These are phyloP conservation scores for Tanytarsus gracilentus DNA, from an alignment of 2,888 invertebrate genomes.

Conservation along the genomic window DNA sequence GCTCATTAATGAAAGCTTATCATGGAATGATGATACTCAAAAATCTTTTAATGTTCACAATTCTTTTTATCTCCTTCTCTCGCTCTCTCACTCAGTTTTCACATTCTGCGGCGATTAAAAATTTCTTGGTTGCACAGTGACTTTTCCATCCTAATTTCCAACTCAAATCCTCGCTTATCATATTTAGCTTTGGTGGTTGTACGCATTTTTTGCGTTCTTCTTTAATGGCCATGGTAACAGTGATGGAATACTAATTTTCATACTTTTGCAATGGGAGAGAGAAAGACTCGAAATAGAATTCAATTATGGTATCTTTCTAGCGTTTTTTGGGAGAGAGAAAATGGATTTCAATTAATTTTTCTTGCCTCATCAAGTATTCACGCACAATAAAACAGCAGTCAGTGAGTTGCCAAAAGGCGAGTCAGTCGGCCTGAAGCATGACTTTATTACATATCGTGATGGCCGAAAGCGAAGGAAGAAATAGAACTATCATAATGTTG, in stretches of 20 bases:
- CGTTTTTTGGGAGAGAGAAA: too few relatives aligned
- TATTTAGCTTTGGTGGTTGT: not conserved
- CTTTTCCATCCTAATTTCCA: too few relatives aligned
- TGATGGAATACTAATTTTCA: constrained; percentile 27
- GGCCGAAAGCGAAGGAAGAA: too few relatives aligned
- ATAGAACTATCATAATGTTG: too few relatives aligned
- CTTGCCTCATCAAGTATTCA: not conserved
- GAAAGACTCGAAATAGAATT: constrained; percentile 1
- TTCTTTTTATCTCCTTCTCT: not conserved
- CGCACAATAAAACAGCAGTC: too few relatives aligned
- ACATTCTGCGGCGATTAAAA: not conserved
- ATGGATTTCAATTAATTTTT: constrained; percentile 26
- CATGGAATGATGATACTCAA: constrained; percentile 17
- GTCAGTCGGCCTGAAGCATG: too few relatives aligned
- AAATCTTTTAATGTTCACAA: constrained; percentile 21
- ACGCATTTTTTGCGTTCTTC: not conserved
- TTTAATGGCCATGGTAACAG: constrained; percentile 13
- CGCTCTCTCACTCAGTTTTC: not conserved
- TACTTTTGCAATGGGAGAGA: too few relatives aligned
- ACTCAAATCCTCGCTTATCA: too few relatives aligned
- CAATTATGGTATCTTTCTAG: constrained; percentile 17
- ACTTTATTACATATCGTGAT: too few relatives aligned
- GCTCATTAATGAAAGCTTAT: constrained; percentile 28
- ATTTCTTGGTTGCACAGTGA: not conserved
- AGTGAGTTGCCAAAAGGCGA: too few relatives aligned